phyloP scores from a whole-genome alignment of 2,888 invertebrate species.

The Drosophila percnosoma region DNA sequence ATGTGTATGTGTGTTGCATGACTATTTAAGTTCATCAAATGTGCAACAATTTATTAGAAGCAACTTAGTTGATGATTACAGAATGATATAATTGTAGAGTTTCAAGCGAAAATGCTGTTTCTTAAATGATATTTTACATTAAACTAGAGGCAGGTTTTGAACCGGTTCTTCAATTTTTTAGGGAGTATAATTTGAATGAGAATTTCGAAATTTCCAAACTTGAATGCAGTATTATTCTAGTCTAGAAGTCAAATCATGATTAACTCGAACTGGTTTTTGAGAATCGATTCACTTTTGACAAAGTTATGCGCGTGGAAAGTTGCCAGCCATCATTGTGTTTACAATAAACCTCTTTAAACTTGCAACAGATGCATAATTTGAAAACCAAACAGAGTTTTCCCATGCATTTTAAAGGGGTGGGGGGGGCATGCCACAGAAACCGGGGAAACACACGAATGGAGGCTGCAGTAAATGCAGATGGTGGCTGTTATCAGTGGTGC shows the following conservation, averaged over 20 bases:
- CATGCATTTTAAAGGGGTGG: slow-evolving; percentile 28
- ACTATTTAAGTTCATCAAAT: background rate
- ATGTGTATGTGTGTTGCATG: background rate
- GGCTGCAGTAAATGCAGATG: slow-evolving; percentile 22
- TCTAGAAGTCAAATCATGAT: background rate
- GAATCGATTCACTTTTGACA: background rate
- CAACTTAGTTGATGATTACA: background rate
- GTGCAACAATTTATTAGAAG: background rate
- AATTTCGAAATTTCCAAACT: background rate
- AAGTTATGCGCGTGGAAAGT: background rate
- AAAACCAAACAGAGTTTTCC: slow-evolving; percentile 8
- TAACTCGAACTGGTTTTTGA: background rate
- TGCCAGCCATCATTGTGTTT: fast-evolving
- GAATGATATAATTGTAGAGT: too few species aligned
- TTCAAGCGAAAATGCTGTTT: background rate
- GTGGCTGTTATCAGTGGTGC: slow-evolving; percentile 22
- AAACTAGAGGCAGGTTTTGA: background rate
- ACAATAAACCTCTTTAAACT: background rate
- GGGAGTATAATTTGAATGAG: fast-evolving
- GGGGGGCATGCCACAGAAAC: slow-evolving; percentile 22
- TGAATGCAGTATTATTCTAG: background rate
- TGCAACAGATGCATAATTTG: slow-evolving; percentile 8
- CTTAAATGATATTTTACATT: background rate
- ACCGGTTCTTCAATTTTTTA: background rate
- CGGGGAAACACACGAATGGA: background rate